These are phyloP conservation scores for Eupithecia subfuscata DNA, from an alignment of 2,888 invertebrate species.

Conservation along the genomic window DNA sequence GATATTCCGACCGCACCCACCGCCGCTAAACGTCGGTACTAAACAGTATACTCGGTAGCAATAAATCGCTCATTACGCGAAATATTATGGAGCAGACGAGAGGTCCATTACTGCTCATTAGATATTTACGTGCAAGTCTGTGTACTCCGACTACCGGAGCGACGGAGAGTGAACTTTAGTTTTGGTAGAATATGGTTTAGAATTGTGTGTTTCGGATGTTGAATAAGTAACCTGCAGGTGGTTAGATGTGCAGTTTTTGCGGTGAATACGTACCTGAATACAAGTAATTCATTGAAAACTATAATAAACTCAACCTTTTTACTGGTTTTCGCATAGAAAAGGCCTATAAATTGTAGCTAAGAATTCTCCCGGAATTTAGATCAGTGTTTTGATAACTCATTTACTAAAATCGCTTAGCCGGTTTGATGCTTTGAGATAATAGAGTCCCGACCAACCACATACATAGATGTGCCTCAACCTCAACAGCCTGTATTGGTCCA, in stretches of 20 bases:
- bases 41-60: slow-evolving; percentile 23
- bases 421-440: background rate
- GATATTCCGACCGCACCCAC: slow-evolving; percentile 18
- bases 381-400: background rate
- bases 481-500: too few species aligned
- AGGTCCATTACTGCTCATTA: slow-evolving; percentile 72
- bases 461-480: too few species aligned
- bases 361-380: background rate
- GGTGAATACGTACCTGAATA: background rate
- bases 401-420: background rate
- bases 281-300: background rate
- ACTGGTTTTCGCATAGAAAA: background rate
- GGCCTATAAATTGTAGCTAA: background rate
- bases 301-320: background rate
- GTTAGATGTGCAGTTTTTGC: background rate
- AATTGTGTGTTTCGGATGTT: background rate
- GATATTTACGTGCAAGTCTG: slow-evolving; percentile 58
- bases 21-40: slow-evolving; percentile 13
- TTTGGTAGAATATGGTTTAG: background rate
- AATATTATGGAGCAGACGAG: slow-evolving; percentile 46
- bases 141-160: background rate
- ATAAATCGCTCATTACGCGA: slow-evolving; percentile 47
- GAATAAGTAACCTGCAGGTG: background rate
- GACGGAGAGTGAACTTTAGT: background rate
- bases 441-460: too few species aligned